A percentile compares a stretch with the other conserved stretches of the same genome.
Conservation (phyloP, 2,888 invertebrate genomes). For the Portevinia maculata region DNA sequence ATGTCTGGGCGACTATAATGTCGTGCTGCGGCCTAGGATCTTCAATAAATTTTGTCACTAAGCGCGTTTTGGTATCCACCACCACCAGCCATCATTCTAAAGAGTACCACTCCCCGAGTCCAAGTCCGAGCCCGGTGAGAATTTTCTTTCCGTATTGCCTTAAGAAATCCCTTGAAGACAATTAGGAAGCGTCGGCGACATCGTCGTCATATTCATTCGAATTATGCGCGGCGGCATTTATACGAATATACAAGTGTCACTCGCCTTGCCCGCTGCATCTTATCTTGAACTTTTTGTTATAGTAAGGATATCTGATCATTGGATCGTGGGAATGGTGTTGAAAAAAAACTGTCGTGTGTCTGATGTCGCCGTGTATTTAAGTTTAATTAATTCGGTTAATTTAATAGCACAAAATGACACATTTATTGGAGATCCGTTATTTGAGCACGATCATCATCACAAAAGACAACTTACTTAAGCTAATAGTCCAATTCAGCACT, state of each 20-base stretch:
- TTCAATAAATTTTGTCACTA: slow-evolving; percentile 67
- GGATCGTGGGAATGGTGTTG: slow-evolving; percentile 61
- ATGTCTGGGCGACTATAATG: slow-evolving; percentile 56
- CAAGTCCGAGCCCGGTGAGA: slow-evolving; percentile 6
- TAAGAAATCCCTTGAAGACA: slow-evolving; percentile 34
- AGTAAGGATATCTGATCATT: slow-evolving; percentile 55
- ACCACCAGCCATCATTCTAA: slow-evolving; percentile 1
- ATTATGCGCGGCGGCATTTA: slow-evolving; percentile 53
- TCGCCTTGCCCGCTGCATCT: slow-evolving; percentile 46
- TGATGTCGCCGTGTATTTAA: slow-evolving; percentile 59
- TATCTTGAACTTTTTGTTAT: slow-evolving; percentile 63
- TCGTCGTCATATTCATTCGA: slow-evolving; percentile 10
- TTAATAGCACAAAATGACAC: slow-evolving; percentile 57
- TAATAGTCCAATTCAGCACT: slow-evolving; percentile 48
- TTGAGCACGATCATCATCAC: slow-evolving; percentile 45
- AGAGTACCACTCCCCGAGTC: background rate
- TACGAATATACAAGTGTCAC: slow-evolving; percentile 49
- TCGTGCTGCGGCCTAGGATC: slow-evolving; percentile 61
- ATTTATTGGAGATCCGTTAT: slow-evolving; percentile 60
- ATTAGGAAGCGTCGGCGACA: slow-evolving; percentile 44
- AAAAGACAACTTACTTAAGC: slow-evolving; percentile 47
- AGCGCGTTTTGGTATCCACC: slow-evolving; percentile 47
- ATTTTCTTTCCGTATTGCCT: slow-evolving; percentile 15
- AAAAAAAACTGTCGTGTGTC: slow-evolving; percentile 64
- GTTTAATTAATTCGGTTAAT: slow-evolving; percentile 61